Evolutionary conservation across 2,888 invertebrate species (phyloP), one percentile per base, ranked within the genome.

Genomic region (Caradrina clavipalpis): DNA sequence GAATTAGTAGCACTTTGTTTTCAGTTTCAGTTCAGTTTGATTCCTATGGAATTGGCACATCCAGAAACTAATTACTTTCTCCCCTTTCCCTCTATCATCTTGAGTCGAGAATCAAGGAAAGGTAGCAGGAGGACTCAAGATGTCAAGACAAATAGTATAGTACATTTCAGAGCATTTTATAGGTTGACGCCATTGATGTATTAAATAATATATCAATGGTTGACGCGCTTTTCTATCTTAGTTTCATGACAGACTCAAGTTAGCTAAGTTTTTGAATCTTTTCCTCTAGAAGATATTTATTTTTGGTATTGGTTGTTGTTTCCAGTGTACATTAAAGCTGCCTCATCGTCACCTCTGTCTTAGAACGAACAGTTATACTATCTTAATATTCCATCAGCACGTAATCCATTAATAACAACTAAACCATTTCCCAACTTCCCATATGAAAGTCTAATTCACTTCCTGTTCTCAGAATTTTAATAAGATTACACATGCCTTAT

Each of bases 391-490:
- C 21, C 15, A 11, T 5, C 49, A 58, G 13, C 70, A 50, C 11
- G 42, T 54, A 47, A 55, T 35, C 19, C 22, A 15, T 69, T 26
- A 45, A 26, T 21, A 35, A 17, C 13, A 72, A 39, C n/a, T 45
- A 51, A 55, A 55, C 39, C 13, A 60, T 77, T 73, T 60, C 39
- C 22, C 26, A 77, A 70, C 39, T 42, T 51, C 50, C 55, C 50
- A 47, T 60, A 71, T 57, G 47, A 56, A 71, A 57, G 31, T 57
- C 39, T 22, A 51, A 73, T 60, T 77, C 56, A 31, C 31, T 60
- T 70, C 51, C 78, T 60, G 26, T 71, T 70, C 39, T 78, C 51
- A 42, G 56, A 57, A 73, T 71, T 78, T 78, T 51, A 77, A 73
- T 77, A 60, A 70, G 56, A 56, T 76, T 26, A 69, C 54, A 55